Evolutionary conservation across 2,888 invertebrate species (phyloP).

Genomic region (Morpho deidamia): DNA sequence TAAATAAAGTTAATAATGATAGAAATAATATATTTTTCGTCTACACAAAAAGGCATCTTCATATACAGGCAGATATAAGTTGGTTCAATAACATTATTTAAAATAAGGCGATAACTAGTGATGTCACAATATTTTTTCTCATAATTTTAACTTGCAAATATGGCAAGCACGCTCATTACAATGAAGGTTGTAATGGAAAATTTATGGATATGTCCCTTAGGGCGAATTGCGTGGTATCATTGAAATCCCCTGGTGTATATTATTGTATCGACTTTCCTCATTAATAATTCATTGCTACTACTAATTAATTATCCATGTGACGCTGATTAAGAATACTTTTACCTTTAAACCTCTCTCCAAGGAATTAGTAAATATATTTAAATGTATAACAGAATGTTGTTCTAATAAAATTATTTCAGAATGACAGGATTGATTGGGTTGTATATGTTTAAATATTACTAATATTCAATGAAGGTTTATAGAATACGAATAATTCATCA

Average conservation of each 20-base stretch:
- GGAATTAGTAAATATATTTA: too few species aligned
- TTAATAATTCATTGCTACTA: background rate
- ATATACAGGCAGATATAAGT: too few species aligned
- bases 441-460: too few species aligned
- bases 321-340: background rate
- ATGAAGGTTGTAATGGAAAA: conserved; percentile 14
- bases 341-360: background rate
- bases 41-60: too few species aligned
- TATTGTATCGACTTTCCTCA: background rate
- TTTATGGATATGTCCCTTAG: conserved; percentile 6
- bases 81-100: background rate
- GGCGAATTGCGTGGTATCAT: conserved; percentile 1
- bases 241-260: background rate
- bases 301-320: background rate
- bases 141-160: conserved; percentile 12
- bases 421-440: too few species aligned
- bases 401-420: too few species aligned
- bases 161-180: conserved; percentile 10
- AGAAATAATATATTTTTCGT: background rate
- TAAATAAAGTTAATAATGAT: background rate
- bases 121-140: conserved; percentile 16
- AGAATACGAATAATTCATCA: too few species aligned
- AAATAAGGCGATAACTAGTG: conserved; percentile 14
- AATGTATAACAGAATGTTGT: too few species aligned
- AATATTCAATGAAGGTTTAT: too few species aligned